A percentile compares a stretch with the other conserved stretches of the same genome.
These are phyloP conservation scores for Sarcophaga rosellei DNA, from an alignment of 2,888 invertebrate genomes.

Conservation along the genomic window DNA sequence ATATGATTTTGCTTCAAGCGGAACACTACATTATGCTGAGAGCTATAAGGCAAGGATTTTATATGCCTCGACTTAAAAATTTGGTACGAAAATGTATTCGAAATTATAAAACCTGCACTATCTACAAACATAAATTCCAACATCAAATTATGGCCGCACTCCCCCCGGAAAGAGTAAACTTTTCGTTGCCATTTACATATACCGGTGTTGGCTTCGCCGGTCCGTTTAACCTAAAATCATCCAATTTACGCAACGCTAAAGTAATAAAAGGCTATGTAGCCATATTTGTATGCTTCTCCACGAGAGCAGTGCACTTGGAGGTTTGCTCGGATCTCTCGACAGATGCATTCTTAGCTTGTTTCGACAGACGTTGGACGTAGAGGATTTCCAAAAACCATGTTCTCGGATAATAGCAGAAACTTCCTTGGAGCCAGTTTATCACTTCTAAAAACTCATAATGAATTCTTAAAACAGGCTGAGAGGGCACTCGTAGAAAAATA, in stretches of 20 bases:
- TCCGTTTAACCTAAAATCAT: neutral
- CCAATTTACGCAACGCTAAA: conserved; percentile 3
- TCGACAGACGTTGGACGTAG: conserved; percentile 41
- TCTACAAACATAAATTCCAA: conserved; percentile 46
- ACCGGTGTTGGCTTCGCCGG: conserved; percentile 11
- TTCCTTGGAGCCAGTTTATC: conserved; percentile 45
- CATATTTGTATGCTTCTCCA: conserved; percentile 53
- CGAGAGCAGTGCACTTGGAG: conserved; percentile 55
- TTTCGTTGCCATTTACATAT: neutral
- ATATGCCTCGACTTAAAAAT: conserved; percentile 31
- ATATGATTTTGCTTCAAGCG: conserved; percentile 46
- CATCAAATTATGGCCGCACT: conserved; percentile 53
- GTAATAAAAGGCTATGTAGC: conserved; percentile 25
- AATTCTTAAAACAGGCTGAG: conserved; percentile 14
- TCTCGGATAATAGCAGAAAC: conserved; percentile 56
- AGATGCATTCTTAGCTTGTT: conserved; percentile 43
- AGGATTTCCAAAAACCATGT: conserved; percentile 48
- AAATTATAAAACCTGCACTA: conserved; percentile 52
- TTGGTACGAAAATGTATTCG: conserved; percentile 11
- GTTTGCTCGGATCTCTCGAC: conserved; percentile 52
- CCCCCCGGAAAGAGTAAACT: neutral
- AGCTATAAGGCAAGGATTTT: conserved; percentile 41
- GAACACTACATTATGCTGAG: conserved; percentile 46
- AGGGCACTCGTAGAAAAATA: neutral
- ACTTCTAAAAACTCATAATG: conserved; percentile 28